phyloP scores from a whole-genome alignment of 2,888 invertebrate genomes.

The Melanostoma scalare region DNA sequence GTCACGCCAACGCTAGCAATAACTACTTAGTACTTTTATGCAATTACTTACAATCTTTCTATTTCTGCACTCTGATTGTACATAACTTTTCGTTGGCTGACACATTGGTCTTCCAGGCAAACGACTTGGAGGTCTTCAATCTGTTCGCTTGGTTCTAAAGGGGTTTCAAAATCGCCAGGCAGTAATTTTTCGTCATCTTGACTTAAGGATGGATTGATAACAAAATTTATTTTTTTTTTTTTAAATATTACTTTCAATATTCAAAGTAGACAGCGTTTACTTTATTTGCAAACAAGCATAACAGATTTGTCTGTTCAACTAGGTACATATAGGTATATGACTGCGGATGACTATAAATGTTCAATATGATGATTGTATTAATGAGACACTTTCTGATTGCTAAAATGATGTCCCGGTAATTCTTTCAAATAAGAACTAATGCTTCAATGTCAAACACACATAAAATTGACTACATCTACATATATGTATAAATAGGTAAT shows the following conservation, averaged over 20 bases:
- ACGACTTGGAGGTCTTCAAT: constrained; percentile 54
- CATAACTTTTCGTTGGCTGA: constrained; percentile 43
- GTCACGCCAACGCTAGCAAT: constrained; percentile 37
- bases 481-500: too few species aligned
- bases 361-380: too few species aligned
- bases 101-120: constrained; percentile 65
- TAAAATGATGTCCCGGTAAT: too few species aligned
- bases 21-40: constrained; percentile 10
- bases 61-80: constrained; percentile 74
- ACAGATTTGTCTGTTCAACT: too few species aligned
- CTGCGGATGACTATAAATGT: too few species aligned
- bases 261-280: constrained; percentile 2
- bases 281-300: constrained; percentile 4
- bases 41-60: constrained; percentile 76
- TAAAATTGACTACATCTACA: too few species aligned
- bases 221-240: constrained; percentile 16
- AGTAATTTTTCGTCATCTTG: constrained; percentile 54
- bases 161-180: constrained; percentile 17
- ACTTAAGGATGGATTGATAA: constrained; percentile 21
- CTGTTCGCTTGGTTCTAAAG: constrained; percentile 20
- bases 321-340: too few species aligned
- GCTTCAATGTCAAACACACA: too few species aligned
- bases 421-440: too few species aligned
- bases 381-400: too few species aligned
- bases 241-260: constrained; percentile 5